Base-by-base conservation (phyloP, 1,140 invertebrate species). In the Pentalonia nigronervosa region DNA sequence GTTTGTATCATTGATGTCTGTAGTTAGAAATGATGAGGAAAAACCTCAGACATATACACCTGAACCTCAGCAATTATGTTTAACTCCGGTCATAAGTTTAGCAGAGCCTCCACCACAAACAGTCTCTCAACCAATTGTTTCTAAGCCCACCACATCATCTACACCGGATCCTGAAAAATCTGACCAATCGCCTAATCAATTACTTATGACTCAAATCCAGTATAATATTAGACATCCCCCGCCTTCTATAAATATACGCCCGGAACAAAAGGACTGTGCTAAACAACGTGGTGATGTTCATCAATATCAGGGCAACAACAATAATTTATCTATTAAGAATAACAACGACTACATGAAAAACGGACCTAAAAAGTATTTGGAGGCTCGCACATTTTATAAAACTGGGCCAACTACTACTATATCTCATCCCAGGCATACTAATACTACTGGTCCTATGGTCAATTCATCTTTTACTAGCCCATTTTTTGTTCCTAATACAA, bases 21-120 rank as follows among this genome's bases (percentile, higher is more conserved):
- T 93, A 93, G 91, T 93, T 93, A 93, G 91, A 93, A 93, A 84
- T 83, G 91, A 93, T 25, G 91, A 86, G 91, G 91, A 93, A 36
- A 93, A 93, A 93, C 91, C 91, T 84, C 91, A 86, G n/a, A 89
- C 83, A 14, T 93, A 93, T 45, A 53, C 91, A 56, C 23, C 91
- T 41, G 91, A 93, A 86, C 25, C 91, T 53, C 91, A 93, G 45
- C 91, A 93, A 34, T 53, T 93, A 83, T 56, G 81, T 56, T 7
- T 93, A 53, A 93, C 81, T 93, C 91, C 91, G 30, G 91, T 56
- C 48, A 93, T 93, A 56, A 93, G 81, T 84, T 84, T 93, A 93
- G 48, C 91, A 41, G 91, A 93, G 25, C 47, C 91, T 83, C 36
- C 81, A 30, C 48, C 81, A 36, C 91, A 93, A 56, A 56, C 91